These are phyloP conservation scores for Hanleya hanleyi DNA, from an alignment of 2,888 invertebrate species.

Conservation along the genomic window DNA sequence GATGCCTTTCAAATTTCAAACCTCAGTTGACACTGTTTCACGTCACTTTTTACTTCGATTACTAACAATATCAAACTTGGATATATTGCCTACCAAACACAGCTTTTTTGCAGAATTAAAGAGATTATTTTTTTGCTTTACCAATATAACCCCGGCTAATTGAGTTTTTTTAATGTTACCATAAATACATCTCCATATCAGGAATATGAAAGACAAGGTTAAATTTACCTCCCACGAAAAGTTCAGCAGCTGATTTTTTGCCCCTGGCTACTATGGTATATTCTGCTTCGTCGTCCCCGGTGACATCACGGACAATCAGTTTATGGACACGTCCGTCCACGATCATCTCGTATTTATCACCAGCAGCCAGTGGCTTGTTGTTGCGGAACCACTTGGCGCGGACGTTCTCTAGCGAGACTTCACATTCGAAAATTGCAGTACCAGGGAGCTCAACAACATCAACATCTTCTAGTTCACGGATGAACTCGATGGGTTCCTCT, in stretches of 20 bases:
- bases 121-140: too few relatives aligned
- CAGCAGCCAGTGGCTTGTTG: slow-evolving; percentile 85
- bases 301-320: slow-evolving; percentile 59
- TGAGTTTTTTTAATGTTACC: too few relatives aligned
- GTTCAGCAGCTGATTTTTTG: slow-evolving; percentile 64
- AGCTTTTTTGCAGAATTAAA: too few relatives aligned
- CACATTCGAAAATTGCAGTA: slow-evolving; percentile 79
- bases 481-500: slow-evolving; percentile 68
- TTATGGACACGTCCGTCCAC: slow-evolving; percentile 62
- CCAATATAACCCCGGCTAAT: too few relatives aligned
- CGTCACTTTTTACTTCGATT: too few relatives aligned
- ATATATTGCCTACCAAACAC: too few relatives aligned
- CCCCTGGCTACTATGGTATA: slow-evolving; percentile 62
- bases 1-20: too few relatives aligned
- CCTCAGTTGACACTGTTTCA: too few relatives aligned
- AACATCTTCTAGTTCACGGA: slow-evolving; percentile 61
- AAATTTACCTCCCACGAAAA: slow-evolving; percentile 68
- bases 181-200: too few relatives aligned
- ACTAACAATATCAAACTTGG: too few relatives aligned
- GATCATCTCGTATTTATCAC: slow-evolving; percentile 64
- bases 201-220: too few relatives aligned
- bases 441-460: slow-evolving; percentile 63
- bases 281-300: slow-evolving; percentile 64
- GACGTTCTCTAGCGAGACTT: slow-evolving; percentile 83
- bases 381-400: slow-evolving; percentile 82